Conservation (phyloP, 1,140 invertebrate genomes). For the Leptinotarsa texana region DNA sequence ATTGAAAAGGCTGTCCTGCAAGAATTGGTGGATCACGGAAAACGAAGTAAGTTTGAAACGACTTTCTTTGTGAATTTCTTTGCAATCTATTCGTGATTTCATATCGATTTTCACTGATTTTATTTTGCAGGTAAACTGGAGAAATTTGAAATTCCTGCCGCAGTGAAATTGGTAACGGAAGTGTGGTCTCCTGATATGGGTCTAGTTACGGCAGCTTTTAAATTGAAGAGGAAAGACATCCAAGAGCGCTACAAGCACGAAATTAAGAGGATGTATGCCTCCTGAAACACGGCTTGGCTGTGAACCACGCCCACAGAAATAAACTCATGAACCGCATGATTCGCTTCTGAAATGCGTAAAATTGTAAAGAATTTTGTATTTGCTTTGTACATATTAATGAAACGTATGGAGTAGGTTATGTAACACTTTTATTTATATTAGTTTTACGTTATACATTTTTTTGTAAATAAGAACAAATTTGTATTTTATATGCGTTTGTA, state of each 20-base stretch:
- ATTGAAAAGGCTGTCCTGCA: constrained; percentile 79
- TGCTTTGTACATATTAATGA: constrained; percentile 24
- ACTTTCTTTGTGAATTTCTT: background rate
- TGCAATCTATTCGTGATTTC: no score
- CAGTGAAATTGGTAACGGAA: constrained; percentile 84
- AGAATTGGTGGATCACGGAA: constrained; percentile 78
- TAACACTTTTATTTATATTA: constrained; percentile 27
- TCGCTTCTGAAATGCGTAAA: constrained; percentile 2
- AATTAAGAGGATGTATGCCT: constrained; percentile 91
- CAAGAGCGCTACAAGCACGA: constrained; percentile 89
- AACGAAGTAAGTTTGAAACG: constrained; percentile 72
- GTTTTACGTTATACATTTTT: constrained; percentile 18
- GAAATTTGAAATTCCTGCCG: constrained; percentile 91
- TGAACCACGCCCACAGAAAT: background rate
- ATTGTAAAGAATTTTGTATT: constrained; percentile 31
- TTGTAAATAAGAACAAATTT: constrained; percentile 31
- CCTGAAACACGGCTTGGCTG: constrained; percentile 63
- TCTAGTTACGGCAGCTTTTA: constrained; percentile 96
- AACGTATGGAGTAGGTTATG: constrained; percentile 23
- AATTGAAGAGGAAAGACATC: constrained; percentile 94
- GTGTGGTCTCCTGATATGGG: constrained; percentile 96
- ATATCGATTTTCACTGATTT: background rate
- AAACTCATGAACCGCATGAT: background rate
- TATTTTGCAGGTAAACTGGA: constrained; percentile 72
- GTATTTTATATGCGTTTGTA: constrained; percentile 20